phyloP scores from a whole-genome alignment of 64 coral and sea anemone species.

The Dendrophyllia cribrosa region DNA sequence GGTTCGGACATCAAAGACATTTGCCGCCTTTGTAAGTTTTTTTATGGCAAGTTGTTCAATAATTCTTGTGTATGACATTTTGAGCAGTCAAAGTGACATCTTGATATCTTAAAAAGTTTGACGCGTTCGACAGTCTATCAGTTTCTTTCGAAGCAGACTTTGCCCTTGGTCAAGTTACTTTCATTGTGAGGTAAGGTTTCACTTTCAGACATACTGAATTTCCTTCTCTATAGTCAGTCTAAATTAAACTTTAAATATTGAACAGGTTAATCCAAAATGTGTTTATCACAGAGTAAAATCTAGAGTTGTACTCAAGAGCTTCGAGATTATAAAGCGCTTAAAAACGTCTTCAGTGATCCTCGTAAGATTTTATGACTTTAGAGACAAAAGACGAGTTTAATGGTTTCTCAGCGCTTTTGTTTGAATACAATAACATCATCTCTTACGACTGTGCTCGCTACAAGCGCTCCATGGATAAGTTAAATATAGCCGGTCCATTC shows the following conservation, averaged over 20 bases:
- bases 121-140: not conserved
- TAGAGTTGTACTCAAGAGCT: not conserved
- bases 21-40: conserved; percentile 36
- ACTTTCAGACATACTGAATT: not conserved
- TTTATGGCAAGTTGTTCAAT: not conserved
- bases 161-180: not conserved
- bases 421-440: not conserved
- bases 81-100: not conserved
- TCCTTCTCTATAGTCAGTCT: not conserved
- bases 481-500: not conserved
- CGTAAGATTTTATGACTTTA: not conserved
- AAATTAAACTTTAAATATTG: not conserved
- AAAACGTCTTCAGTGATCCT: too few relatives aligned
- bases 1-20: conserved; percentile 27
- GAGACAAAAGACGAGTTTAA: not conserved
- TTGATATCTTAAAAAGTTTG: not conserved
- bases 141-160: not conserved
- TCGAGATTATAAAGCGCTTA: not conserved
- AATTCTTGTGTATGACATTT: conserved; percentile 22
- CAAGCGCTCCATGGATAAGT: not conserved
- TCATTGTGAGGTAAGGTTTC: not conserved
- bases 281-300: not conserved
- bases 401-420: conserved; percentile 22
- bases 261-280: not conserved
- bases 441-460: too few relatives aligned